These are phyloP conservation scores for Calycopis cecrops DNA, from an alignment of 1,140 invertebrate species.

Conservation along the genomic window DNA sequence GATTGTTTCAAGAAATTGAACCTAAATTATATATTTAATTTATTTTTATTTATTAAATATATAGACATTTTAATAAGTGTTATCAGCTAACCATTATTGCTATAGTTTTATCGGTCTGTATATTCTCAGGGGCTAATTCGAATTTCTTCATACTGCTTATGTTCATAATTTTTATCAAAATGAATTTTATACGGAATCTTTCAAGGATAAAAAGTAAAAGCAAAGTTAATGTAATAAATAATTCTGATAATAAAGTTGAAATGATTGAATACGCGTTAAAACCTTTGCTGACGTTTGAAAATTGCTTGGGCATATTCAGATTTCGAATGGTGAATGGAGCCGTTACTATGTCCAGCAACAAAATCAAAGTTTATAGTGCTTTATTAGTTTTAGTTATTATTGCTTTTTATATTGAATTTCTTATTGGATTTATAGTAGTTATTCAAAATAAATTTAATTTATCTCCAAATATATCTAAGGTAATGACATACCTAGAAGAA, in stretches of 20 bases:
- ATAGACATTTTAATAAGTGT: too few species aligned
- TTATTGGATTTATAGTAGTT: not conserved
- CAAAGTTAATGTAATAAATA: not conserved
- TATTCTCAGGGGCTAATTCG: too few species aligned
- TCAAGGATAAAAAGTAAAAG: not conserved
- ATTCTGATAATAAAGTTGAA: not conserved
- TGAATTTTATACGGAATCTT: not conserved
- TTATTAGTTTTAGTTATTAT: slow-evolving; percentile 16
- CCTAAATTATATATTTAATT: too few species aligned
- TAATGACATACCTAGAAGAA: slow-evolving; percentile 29
- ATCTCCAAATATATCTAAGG: not conserved
- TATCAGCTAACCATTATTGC: too few species aligned
- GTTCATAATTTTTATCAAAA: too few species aligned
- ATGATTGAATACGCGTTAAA: slow-evolving; percentile 25
- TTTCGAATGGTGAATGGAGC: slow-evolving; percentile 23
- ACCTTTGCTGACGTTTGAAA: slow-evolving; percentile 33
- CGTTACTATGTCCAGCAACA: slow-evolving; percentile 23
- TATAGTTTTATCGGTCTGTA: too few species aligned
- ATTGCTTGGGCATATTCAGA: slow-evolving; percentile 40
- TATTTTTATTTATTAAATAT: too few species aligned
- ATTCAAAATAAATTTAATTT: not conserved
- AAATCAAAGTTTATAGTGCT: slow-evolving; percentile 31
- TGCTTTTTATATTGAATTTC: not conserved
- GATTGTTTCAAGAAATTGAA: too few species aligned
- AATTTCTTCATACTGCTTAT: too few species aligned